Percentiles rank a stretch among this genome's conserved stretches.
Evolutionary conservation across 2,113 vertebrate genomes (phyloP).

Genomic region (Dendrocopos noguchii): DNA sequence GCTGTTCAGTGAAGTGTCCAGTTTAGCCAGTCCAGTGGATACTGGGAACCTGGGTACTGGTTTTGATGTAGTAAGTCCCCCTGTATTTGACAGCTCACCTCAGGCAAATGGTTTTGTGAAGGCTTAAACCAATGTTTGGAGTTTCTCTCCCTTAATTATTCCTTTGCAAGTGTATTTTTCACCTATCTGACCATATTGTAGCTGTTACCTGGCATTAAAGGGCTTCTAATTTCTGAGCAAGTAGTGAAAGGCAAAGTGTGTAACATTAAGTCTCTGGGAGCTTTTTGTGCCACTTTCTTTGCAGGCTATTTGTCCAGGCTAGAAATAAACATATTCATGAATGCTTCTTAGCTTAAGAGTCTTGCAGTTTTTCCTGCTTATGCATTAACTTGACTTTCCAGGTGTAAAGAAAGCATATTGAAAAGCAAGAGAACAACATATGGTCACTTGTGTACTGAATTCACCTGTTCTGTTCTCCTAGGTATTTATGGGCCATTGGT

Average conservation of each 20-base stretch:
- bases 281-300: neutral
- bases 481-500: slow-evolving; percentile 96
- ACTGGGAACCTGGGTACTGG: neutral
- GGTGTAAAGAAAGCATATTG: neutral
- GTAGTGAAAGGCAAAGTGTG: neutral
- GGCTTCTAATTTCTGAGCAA: neutral
- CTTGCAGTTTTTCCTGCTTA: neutral
- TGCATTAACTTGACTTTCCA: neutral
- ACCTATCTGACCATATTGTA: neutral
- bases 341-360: neutral
- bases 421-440: neutral
- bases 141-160: neutral
- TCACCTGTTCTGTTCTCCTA: slow-evolving; percentile 64
- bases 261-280: neutral
- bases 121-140: neutral
- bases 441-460: neutral
- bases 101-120: slow-evolving; percentile 11
- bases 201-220: neutral
- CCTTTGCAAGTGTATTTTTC: neutral
- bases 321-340: neutral
- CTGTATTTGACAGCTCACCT: neutral
- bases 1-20: neutral
- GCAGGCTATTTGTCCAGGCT: neutral
- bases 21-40: neutral
- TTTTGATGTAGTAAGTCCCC: neutral